A percentile compares a stretch with the other conserved stretches of the same genome.
Conservation (phyloP, 2,888 invertebrate species). For the Zelleria hepariella region DNA sequence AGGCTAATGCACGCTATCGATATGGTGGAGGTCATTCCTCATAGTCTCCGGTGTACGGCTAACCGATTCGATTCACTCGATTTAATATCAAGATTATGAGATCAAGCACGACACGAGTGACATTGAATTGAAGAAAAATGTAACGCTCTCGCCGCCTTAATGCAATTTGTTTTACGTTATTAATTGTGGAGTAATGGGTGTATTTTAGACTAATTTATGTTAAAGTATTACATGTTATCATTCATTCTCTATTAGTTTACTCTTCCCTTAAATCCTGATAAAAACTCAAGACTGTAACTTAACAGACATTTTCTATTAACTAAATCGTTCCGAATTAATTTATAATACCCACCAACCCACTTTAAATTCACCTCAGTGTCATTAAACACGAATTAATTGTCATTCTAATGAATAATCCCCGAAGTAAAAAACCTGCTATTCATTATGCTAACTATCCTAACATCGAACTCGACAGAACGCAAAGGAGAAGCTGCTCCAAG, state of each 20-base stretch:
- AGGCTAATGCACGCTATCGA: conserved; percentile 1
- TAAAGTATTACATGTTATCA: not conserved
- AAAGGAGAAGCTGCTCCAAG: conserved; percentile 65
- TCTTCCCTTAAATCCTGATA: not conserved
- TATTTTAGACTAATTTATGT: conserved; percentile 51
- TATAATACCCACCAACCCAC: not conserved
- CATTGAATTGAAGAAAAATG: not conserved
- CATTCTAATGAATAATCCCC: not conserved
- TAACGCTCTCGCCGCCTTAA: not conserved
- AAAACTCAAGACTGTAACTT: not conserved
- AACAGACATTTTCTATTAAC: not conserved
- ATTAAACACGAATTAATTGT: not conserved
- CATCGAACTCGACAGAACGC: conserved; percentile 52
- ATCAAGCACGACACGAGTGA: not conserved
- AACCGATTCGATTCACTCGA: not conserved
- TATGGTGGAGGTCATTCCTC: conserved; percentile 44
- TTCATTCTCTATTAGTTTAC: not conserved
- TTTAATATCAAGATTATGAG: not conserved
- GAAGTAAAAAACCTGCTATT: not conserved
- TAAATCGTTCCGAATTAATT: not conserved
- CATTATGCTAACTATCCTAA: conserved; percentile 1
- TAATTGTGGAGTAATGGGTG: conserved; percentile 51
- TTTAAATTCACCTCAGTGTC: not conserved
- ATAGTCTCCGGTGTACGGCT: conserved; percentile 6
- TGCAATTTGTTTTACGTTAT: not conserved